phyloP scores from a whole-genome alignment of 2,888 invertebrate species.

The Heliconius ismenius region DNA sequence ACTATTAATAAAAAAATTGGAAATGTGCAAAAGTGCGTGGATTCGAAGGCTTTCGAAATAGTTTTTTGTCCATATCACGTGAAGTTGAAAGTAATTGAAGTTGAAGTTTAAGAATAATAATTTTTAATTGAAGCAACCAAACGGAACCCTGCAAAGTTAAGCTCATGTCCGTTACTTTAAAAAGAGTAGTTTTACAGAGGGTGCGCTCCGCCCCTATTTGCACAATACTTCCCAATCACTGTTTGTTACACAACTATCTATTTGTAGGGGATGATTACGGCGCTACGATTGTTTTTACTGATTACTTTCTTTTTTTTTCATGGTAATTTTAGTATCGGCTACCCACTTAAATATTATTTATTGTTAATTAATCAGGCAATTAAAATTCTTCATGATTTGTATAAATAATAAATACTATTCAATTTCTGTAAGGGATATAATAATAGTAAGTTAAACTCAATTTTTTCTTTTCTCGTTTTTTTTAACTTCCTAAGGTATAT shows the following conservation, averaged over 20 bases:
- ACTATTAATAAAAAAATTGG: background rate
- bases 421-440: background rate
- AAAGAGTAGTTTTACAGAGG: slow-evolving; percentile 63
- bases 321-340: slow-evolving; percentile 23
- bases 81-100: too few relatives aligned
- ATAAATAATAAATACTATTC: background rate
- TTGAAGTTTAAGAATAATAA: background rate
- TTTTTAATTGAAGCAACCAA: too few relatives aligned
- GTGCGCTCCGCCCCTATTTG: slow-evolving; percentile 69
- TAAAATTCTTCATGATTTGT: background rate
- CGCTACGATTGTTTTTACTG: slow-evolving; percentile 43
- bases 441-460: background rate
- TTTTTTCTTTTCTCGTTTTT: background rate
- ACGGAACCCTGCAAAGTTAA: slow-evolving; percentile 43
- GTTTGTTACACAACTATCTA: slow-evolving; percentile 57
- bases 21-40: too few relatives aligned
- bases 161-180: slow-evolving; percentile 54
- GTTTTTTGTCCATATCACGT: background rate
- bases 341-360: slow-evolving; percentile 13
- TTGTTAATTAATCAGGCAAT: slow-evolving; percentile 8
- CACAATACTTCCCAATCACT: slow-evolving; percentile 74
- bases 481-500: too few relatives aligned
- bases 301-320: slow-evolving; percentile 43
- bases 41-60: background rate
- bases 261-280: slow-evolving; percentile 52